phyloP scores from a whole-genome alignment of 2,113 vertebrate species.

The Poeciliopsis occidentalis region DNA sequence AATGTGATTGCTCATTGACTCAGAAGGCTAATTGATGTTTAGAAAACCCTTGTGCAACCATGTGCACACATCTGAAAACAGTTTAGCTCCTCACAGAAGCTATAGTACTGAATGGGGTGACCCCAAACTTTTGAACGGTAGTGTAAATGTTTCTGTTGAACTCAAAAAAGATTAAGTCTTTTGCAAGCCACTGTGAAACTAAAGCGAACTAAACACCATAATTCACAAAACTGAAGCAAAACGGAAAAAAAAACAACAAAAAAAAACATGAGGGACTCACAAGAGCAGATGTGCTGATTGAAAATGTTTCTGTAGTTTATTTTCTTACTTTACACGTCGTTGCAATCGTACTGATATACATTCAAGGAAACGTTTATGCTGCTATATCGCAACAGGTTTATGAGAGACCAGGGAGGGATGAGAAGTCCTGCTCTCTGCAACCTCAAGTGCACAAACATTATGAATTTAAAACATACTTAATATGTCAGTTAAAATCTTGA shows the following conservation, averaged over 20 bases:
- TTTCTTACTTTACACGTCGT: conserved; percentile 10
- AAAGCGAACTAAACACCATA: background rate
- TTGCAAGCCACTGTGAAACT: background rate
- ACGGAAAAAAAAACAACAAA: too few species aligned
- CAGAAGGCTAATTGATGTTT: too few species aligned
- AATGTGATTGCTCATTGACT: too few species aligned
- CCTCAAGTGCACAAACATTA: conserved; percentile 28
- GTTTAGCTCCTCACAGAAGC: too few species aligned
- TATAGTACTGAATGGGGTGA: too few species aligned
- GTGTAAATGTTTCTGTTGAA: background rate
- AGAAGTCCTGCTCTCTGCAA: conserved; percentile 24
- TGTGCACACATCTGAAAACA: too few species aligned
- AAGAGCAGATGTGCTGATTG: background rate
- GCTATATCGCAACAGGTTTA: conserved; percentile 30
- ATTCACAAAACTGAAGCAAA: background rate
- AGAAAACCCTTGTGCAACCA: too few species aligned
- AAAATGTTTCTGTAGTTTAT: conserved; percentile 8
- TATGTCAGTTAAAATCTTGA: conserved; percentile 56
- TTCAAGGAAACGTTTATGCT: conserved; percentile 29
- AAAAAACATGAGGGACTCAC: background rate
- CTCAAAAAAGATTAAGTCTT: background rate
- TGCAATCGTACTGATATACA: conserved; percentile 9
- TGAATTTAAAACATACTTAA: conserved; percentile 70
- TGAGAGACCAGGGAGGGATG: conserved; percentile 32
- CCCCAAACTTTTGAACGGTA: too few species aligned